A percentile compares a stretch with the other conserved stretches of the same genome.
Evolutionary conservation across 2,888 invertebrate species (phyloP).

Genomic region (Saturnia pavonia): DNA sequence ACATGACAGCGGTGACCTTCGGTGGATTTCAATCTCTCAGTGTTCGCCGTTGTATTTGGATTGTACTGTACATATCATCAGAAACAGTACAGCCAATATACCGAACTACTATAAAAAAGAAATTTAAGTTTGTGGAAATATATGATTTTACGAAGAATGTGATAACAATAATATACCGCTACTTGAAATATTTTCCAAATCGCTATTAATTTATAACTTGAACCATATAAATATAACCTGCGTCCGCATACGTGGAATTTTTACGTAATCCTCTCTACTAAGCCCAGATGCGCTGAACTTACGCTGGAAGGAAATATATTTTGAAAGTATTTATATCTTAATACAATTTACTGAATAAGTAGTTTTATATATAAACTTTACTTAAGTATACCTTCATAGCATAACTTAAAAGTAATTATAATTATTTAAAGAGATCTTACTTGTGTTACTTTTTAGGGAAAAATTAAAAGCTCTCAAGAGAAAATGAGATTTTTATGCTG

Average conservation of each 20-base stretch:
- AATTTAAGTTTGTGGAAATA: neutral
- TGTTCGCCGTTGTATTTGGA: too few species aligned
- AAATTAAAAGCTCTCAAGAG: constrained; percentile 14
- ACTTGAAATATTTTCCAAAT: neutral
- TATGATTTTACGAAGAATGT: neutral
- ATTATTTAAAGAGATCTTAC: constrained; percentile 7
- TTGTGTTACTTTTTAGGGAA: neutral
- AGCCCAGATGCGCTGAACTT: constrained; percentile 46
- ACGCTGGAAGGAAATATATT: constrained; percentile 66
- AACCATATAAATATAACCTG: constrained; percentile 37
- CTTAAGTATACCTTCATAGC: neutral
- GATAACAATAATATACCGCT: neutral
- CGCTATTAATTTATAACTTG: constrained; percentile 31
- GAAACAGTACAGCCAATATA: too few species aligned
- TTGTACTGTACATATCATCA: too few species aligned
- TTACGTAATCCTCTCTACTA: constrained; percentile 60
- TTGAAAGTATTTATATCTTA: constrained; percentile 44
- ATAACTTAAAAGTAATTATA: neutral
- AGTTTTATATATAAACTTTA: neutral
- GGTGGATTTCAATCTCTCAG: too few species aligned
- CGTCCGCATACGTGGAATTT: constrained; percentile 75
- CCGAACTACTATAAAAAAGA: too few species aligned
- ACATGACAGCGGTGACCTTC: too few species aligned
- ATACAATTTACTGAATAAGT: neutral
- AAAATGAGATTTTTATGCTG: constrained; percentile 5